Percentiles rank a stretch among this genome's conserved stretches.
phyloP scores from a whole-genome alignment of 2,888 invertebrate species.

The Odontomyia ornata region DNA sequence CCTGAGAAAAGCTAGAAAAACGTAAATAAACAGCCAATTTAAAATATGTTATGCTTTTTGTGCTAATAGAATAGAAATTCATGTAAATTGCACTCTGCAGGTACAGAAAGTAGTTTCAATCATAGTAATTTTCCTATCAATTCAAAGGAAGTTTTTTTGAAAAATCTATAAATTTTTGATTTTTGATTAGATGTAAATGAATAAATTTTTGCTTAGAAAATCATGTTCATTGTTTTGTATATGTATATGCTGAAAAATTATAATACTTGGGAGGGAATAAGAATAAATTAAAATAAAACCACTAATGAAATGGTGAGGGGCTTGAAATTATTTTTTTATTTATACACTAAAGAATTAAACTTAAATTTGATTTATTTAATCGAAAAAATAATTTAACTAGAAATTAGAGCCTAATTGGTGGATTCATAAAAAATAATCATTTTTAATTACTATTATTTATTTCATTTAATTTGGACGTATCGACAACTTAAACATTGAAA shows the following conservation, averaged over 20 bases:
- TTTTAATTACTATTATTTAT: conserved; percentile 49
- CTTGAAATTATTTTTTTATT: not conserved
- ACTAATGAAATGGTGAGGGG: not conserved
- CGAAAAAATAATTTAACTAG: not conserved
- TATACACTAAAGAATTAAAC: not conserved
- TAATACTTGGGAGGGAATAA: no score
- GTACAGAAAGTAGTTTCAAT: not conserved
- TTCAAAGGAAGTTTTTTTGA: not conserved
- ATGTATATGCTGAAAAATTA: not conserved
- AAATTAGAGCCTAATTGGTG: not conserved
- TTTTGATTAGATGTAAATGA: not conserved
- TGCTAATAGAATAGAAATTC: not conserved
- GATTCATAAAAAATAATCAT: not conserved
- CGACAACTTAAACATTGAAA: conserved; percentile 43
- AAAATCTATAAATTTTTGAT: not conserved
- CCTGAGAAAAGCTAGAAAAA: not conserved
- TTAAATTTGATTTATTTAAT: not conserved
- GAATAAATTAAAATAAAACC: not conserved
- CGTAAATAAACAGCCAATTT: not conserved
- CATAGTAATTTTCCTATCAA: not conserved
- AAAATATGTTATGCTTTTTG: not conserved
- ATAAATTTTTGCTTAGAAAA: not conserved
- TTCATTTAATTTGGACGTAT: conserved; percentile 45
- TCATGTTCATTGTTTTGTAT: not conserved
- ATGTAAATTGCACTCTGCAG: not conserved